Evolutionary conservation across 2,888 invertebrate genomes (phyloP), one percentile per base, ranked within the genome.

Genomic region (Drosophila subsilvestris): DNA sequence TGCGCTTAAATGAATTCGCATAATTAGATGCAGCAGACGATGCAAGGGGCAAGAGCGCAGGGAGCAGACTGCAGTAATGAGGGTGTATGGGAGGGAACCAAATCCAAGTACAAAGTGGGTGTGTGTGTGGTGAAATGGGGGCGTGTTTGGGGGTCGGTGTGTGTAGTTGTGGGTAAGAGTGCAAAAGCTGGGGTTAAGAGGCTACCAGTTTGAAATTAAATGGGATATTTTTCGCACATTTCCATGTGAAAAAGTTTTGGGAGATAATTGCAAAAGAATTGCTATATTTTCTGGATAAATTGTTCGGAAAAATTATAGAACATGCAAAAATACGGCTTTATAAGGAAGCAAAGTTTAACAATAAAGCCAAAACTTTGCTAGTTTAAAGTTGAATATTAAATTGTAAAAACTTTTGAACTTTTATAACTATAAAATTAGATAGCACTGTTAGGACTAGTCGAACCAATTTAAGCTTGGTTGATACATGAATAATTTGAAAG

Each of bases 1-100:
- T 61, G 74, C 74, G 81, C 80, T 85, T 74, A 87, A 89, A 85
- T 87, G 85, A 76, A 89, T 87, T 85, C 87, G 79, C 88, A 87
- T 89, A 85, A 85, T 85, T 85, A 87, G 85, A 81, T 89, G 83
- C 83, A 75, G 70, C 67, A 63, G 44, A 32, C 56, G 53, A 14
- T 25, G 54, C 37, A 14, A 53, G 49, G 37, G n/a, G 2, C 20
- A n/a, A 12, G 12, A 32, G 9, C 22, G 18, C 5, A 17, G 55
- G 58, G 37, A 25, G 18, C 37, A 47, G 60, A 44, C 71, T 44
- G n/a, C 51, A 45, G 70, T 55, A 63, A 37, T 65, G 58, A 42
- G 55, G 51, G 43, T 56, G 56, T 61, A 45, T 12, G 63, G 69
- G 27, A 12, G 43, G 12, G 4, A 22, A 22, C 2, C 37, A 5